Conservation (phyloP, 2,113 vertebrate genomes). For the Leptocoma aspasia region DNA sequence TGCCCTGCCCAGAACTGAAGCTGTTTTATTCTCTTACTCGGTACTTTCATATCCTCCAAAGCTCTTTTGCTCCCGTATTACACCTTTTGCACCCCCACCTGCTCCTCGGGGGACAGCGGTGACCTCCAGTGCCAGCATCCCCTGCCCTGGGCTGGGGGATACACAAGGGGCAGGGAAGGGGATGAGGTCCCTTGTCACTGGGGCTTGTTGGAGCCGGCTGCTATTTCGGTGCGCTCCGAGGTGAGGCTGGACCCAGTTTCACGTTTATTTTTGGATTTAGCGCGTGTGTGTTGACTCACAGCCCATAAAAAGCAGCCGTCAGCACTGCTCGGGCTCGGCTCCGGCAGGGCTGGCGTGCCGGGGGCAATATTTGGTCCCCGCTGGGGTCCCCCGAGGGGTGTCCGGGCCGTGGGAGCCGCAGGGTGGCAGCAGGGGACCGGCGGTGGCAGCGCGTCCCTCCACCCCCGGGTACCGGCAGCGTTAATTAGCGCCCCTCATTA, state of each 20-base stretch:
- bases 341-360: not conserved
- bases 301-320: not conserved
- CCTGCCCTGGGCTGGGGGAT: no score
- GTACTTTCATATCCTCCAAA: not conserved
- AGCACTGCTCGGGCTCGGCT: not conserved
- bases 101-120: accelerated
- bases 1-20: no score
- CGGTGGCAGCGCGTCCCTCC: not conserved
- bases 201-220: accelerated
- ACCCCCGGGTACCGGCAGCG: accelerated
- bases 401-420: not conserved
- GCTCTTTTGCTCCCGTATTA: accelerated
- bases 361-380: not conserved
- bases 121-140: accelerated
- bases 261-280: not conserved
- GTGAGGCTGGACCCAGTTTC: not conserved
- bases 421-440: not conserved
- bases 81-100: accelerated
- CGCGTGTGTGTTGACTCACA: not conserved
- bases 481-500: not conserved
- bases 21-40: not conserved
- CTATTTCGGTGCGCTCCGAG: not conserved
- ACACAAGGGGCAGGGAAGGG: not conserved
- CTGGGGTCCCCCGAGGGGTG: not conserved
- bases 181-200: accelerated